Conservation (phyloP, 2,113 vertebrate species). For the Onychorhynchus coronatus region DNA sequence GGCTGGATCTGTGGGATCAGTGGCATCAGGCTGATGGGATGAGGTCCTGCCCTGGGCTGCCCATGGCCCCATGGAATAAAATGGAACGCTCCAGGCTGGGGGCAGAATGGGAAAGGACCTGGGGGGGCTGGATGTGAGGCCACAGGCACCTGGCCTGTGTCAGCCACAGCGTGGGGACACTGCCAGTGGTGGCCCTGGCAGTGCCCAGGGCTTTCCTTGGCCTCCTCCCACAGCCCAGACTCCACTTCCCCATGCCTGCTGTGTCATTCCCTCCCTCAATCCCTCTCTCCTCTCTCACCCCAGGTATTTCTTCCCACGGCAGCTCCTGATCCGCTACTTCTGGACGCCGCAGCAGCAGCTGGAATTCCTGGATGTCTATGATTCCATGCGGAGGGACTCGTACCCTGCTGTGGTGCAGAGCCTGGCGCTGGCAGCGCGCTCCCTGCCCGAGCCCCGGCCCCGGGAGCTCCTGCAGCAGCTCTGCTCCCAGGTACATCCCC, state of each 20-base stretch:
- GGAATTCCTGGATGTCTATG: conserved; percentile 81
- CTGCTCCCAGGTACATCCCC: conserved; percentile 74
- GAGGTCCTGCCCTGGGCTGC: not conserved
- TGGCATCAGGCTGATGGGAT: not conserved
- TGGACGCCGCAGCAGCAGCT: conserved; percentile 87
- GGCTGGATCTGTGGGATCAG: not conserved
- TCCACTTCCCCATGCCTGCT: rapidly evolving
- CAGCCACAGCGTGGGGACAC: not conserved
- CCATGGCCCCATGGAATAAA: too few species aligned
- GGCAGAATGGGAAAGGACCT: not conserved
- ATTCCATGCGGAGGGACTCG: conserved; percentile 65
- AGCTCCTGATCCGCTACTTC: conserved; percentile 88
- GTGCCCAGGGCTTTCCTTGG: rapidly evolving
- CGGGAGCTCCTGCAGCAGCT: conserved; percentile 73
- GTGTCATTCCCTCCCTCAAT: rapidly evolving
- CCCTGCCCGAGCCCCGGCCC: conserved; percentile 67
- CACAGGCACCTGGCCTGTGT: not conserved
- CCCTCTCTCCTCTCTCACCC: not conserved
- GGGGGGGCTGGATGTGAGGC: not conserved
- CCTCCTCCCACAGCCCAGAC: rapidly evolving
- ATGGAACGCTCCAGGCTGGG: rapidly evolving
- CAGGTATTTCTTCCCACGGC: conserved; percentile 93
- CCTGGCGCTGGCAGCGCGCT: conserved; percentile 47
- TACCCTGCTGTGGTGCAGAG: conserved; percentile 70
- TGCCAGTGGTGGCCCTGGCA: not conserved